These are phyloP conservation scores for Sclerurus mexicanus DNA, from an alignment of 2,113 vertebrate genomes.

Conservation along the genomic window DNA sequence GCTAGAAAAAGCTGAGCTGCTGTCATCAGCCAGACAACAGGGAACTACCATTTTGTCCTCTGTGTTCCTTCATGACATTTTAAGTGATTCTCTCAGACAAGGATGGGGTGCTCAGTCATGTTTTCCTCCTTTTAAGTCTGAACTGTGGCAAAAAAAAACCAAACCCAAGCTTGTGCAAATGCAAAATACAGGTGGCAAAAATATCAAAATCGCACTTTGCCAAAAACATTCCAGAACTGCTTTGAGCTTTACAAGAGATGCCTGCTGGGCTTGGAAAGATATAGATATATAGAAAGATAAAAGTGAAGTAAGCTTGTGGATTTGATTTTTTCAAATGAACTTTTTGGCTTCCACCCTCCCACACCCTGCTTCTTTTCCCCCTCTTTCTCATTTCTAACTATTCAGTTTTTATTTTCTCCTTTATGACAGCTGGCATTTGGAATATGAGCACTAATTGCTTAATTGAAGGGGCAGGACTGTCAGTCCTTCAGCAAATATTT, in stretches of 20 bases:
- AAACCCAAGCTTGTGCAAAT: background rate
- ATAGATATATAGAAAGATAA: background rate
- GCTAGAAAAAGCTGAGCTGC: background rate
- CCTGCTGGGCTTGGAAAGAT: background rate
- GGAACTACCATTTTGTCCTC: background rate
- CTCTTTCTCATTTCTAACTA: background rate
- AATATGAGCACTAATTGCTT: background rate
- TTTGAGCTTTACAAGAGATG: background rate
- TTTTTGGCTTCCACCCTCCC: background rate
- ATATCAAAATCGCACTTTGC: background rate
- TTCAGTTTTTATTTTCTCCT: background rate
- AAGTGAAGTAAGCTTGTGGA: background rate
- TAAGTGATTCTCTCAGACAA: background rate
- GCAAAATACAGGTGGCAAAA: background rate
- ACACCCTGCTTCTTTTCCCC: background rate
- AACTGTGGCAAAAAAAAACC: background rate
- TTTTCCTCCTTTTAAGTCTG: background rate
- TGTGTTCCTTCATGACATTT: background rate
- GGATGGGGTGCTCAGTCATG: background rate
- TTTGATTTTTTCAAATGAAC: background rate
- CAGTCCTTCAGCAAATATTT: background rate
- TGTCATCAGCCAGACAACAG: background rate
- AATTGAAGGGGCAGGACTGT: background rate
- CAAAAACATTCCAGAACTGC: background rate
- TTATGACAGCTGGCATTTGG: background rate